A percentile compares a stretch with the other conserved stretches of the same genome.
Conservation (phyloP, 2,797 vertebrate genomes). For the Apogon talboti region DNA sequence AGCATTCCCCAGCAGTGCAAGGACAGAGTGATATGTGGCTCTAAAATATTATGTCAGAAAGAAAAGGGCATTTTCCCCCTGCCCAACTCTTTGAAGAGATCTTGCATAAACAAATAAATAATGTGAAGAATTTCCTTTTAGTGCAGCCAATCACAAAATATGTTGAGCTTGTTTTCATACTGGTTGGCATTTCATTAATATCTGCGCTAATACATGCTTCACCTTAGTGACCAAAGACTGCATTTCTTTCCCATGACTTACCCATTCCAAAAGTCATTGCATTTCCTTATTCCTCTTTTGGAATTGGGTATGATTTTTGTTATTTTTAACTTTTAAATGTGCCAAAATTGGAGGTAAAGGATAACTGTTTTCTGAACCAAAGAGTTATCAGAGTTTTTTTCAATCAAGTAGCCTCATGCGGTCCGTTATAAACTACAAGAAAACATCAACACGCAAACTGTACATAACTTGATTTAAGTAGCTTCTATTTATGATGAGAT, state of each 20-base stretch:
- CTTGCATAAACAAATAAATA: slow-evolving; percentile 82
- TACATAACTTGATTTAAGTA: not conserved
- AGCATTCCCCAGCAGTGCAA: slow-evolving; percentile 68
- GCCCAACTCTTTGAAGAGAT: slow-evolving; percentile 73
- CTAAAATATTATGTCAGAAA: slow-evolving; percentile 79
- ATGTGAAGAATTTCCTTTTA: slow-evolving; percentile 79
- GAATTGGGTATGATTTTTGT: slow-evolving; percentile 28
- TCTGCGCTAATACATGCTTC: slow-evolving; percentile 74
- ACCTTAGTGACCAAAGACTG: slow-evolving; percentile 64
- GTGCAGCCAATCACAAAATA: slow-evolving; percentile 69
- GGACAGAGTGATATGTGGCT: slow-evolving; percentile 74
- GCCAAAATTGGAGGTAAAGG: slow-evolving; percentile 1
- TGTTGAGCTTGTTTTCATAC: slow-evolving; percentile 77
- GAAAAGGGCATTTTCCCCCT: slow-evolving; percentile 68
- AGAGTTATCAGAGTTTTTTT: not conserved
- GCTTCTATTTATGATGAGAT: not conserved
- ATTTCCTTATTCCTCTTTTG: slow-evolving; percentile 51
- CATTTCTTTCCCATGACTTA: slow-evolving; percentile 54
- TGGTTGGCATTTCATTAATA: slow-evolving; percentile 78
- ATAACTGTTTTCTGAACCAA: not conserved
- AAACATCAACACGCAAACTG: not conserved
- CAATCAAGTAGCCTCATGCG: not conserved
- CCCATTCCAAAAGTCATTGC: slow-evolving; percentile 40
- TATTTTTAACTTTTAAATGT: not conserved
- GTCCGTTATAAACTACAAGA: slow-evolving; percentile 6